Base-by-base conservation (phyloP, 2,888 invertebrate species). In the Entomobrya proxima region DNA sequence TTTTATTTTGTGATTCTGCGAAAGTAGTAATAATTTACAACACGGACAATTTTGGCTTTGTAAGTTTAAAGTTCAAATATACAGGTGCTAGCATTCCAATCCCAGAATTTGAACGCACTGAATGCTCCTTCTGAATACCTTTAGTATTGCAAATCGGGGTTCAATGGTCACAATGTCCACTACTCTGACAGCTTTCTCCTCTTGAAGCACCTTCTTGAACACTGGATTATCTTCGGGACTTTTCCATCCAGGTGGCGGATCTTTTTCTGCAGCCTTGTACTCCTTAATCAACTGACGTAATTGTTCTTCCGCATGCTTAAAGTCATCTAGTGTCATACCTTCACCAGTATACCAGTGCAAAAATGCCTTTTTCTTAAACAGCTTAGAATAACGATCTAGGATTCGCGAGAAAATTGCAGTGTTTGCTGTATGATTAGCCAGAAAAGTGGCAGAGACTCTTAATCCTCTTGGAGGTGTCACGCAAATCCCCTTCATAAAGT, bases 381-480 rank as follows among this genome's bases (percentile, higher is more conserved):
- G 27, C 13, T 78, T 74, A 9, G 52, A 6, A 37, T 58, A 86
- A 18, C 75, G 44, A 40, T 69, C 69, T 3, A 61, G 79, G 30
- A 87, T 15, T 32, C 83, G 76, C 9, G 21, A 55, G 76, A 75
- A 87, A n/a, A 80, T 61, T 21, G 2, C 30, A 11, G 30, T 9
- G 1, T 61, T 35, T 4, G 40, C 32, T 5, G 87, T 87, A 27
- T 76, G 79, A 76, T 85, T 85, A 0, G 86, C 82, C 18, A 87
- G 27, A 61, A 85, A 81, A 35, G 85, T 81, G 4, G 81, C 69
- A 2, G 74, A 27, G 3, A 81, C 81, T 35, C 83, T 80, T 6
- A 82, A 32, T 7, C 85, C 87, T 67, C 76, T 61, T 13, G 85
- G 87, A 24, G 87, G 85, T 27, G 85, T 85, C 37, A 72, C 50